phyloP scores from a whole-genome alignment of 2,888 invertebrate genomes.

The Oxystoma pomonae region DNA sequence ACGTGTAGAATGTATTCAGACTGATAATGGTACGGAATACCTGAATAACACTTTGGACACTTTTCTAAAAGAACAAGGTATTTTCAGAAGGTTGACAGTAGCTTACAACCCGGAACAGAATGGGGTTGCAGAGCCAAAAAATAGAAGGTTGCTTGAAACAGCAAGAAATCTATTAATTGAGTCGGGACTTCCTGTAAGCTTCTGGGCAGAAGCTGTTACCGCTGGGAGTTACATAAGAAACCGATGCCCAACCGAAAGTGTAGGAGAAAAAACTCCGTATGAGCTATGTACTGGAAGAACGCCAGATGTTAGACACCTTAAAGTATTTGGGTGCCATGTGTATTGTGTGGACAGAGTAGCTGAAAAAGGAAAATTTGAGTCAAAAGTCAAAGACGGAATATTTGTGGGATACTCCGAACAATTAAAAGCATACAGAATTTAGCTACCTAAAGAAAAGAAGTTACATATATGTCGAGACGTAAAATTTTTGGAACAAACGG shows the following conservation, averaged over 20 bases:
- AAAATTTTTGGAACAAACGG: background rate
- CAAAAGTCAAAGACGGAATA: constrained; percentile 26
- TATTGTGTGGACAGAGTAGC: constrained; percentile 23
- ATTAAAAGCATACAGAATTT: constrained; percentile 26
- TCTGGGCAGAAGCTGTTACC: constrained; percentile 9
- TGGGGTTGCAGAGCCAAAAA: constrained; percentile 13
- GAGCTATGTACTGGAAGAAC: constrained; percentile 29
- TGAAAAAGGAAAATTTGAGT: constrained; percentile 29
- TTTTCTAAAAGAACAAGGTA: constrained; percentile 8
- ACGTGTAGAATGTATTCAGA: constrained; percentile 17
- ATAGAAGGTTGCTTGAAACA: constrained; percentile 7
- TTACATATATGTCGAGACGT: background rate
- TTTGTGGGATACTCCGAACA: constrained; percentile 31
- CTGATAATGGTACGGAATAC: constrained; percentile 14
- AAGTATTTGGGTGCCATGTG: constrained; percentile 32
- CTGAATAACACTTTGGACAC: constrained; percentile 4
- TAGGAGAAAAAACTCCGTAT: constrained; percentile 28
- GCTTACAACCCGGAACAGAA: constrained; percentile 10
- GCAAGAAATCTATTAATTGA: constrained; percentile 8
- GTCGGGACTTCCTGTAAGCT: constrained; percentile 1
- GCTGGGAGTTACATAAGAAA: constrained; percentile 36
- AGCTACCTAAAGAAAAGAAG: background rate
- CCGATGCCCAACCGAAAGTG: constrained; percentile 30
- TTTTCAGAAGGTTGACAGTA: constrained; percentile 5
- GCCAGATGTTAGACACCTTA: constrained; percentile 28